phyloP scores from a whole-genome alignment of 2,888 invertebrate genomes.

The Micoletzkya japonica region DNA sequence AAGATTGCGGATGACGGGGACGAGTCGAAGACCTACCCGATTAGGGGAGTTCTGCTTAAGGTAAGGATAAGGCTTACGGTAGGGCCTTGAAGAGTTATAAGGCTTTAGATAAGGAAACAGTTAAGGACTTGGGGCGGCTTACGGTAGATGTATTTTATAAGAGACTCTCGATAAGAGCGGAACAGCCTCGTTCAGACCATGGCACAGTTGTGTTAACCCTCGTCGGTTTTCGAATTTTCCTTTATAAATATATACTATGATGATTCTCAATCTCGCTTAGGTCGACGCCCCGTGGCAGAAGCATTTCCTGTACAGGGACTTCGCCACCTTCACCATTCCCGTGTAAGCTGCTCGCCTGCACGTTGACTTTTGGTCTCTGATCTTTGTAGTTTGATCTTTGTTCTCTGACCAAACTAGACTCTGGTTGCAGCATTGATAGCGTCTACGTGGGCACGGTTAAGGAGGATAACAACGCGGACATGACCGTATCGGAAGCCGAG shows the following conservation, averaged over 20 bases:
- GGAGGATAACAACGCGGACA: conserved; percentile 31
- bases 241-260: too few relatives aligned
- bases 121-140: too few relatives aligned
- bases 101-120: too few relatives aligned
- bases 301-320: conserved; percentile 74
- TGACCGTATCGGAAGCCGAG: conserved; percentile 34
- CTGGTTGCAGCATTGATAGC: conserved; percentile 36
- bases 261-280: too few relatives aligned
- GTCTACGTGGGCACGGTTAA: conserved; percentile 46
- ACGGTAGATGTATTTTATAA: too few relatives aligned
- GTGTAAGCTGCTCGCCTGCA: conserved; percentile 28
- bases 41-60: conserved; percentile 37
- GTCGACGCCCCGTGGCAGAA: conserved; percentile 86
- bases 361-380: not conserved
- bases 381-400: not conserved
- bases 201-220: too few relatives aligned
- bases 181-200: too few relatives aligned
- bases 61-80: conserved; percentile 6
- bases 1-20: conserved; percentile 64
- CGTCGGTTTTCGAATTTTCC: too few relatives aligned
- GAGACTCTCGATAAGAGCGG: too few relatives aligned
- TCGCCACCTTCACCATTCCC: conserved; percentile 47
- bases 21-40: conserved; percentile 41
- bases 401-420: not conserved
- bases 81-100: too few relatives aligned